Evolutionary conservation across 2,888 invertebrate species (phyloP), one percentile per base, ranked within the genome.

Genomic region (Rotaria socialis): DNA sequence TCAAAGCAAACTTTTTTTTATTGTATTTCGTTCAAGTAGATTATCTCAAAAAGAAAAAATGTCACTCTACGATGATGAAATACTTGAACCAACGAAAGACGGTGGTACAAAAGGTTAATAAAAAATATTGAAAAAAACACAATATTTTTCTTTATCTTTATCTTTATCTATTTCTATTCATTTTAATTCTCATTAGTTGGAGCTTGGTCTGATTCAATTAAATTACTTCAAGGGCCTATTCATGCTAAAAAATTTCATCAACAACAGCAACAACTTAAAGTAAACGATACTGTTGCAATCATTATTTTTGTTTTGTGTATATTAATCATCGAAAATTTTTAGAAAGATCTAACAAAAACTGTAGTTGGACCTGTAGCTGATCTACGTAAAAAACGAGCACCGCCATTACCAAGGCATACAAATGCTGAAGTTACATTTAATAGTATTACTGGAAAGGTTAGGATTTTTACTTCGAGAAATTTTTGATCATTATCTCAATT

Each of bases 381-480:
- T 80, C 43, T 80, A 80, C 43, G 80, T 4, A 80, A 80, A 80
- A 43, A 47, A 47, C 47, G 80, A 80, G 47, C 47, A 47, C 47
- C 80, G 35, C 47, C 22, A 47, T 67, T 67, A 16, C 67, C 67
- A 67, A n/a, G 43, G 16, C 47, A 47, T 47, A 24, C 80, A n/a
- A 47, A 47, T 80, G 80, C 80, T 47, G 80, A 80, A 80, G 80
- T 80, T 43, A 47, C 80, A 43, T 80, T 80, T 14, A 80, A 80
- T 80, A 80, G 80, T 80, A 43, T 80, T 10, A 80, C 80, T 11
- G 80, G 80, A 43, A 80, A 80, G n/a, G 80, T 80, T 47, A 2
- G 47, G 47, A n/a, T 5, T 80, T 80, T n/a, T 6, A 55, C 5
- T 22, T 55, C 0, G 6, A 19, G 22, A 11, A 75, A 41, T 11